Base-by-base conservation (phyloP, 1,140 invertebrate genomes). In the Tetramorium simillimum region DNA sequence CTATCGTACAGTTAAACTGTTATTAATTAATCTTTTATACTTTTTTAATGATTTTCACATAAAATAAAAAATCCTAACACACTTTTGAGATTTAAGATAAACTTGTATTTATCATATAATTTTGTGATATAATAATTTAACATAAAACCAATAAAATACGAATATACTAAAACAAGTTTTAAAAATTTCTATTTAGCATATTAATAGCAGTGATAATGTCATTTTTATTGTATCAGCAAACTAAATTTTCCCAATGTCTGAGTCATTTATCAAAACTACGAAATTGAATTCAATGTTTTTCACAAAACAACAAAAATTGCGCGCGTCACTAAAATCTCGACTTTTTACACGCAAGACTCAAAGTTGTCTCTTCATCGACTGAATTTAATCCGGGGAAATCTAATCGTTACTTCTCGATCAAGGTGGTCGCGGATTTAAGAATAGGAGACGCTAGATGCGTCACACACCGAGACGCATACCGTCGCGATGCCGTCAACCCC, bases 361-460 rank as follows among this genome's bases (percentile, higher is more conserved):
- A 56, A 40, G 4, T 53, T 21, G 1, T 14, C 1, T 46, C 14
- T 53, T 40, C 1, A 10, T 16, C 49, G 14, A 33, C 21, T 65
- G 80, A 88, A 10, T 56, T 46, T 3, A 53, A 77, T 21, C 56
- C 72, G 49, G 60, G 60, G 49, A 58, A 70, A 85, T 60, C 16
- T 37, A 62, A 46, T 84, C 56, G 77, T 78, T 90, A 43, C 73
- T 91, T 91, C 86, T 72, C 67, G 85, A 82, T 88, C 82, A 88
- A 89, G 84, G 80, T 90, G 70, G 65, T 51, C 43, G 37, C 60
- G 51, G 49, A 86, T 85, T 90, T 89, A 91, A 93, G 90, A 94
- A 93, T 93, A 93, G 93, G 91, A 84, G 89, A 89, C 86, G 89
- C 89, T 88, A 93, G 92, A 92, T 93, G 90, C 92, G 93, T 95